Conservation (phyloP, 2,888 invertebrate species). For the Dolichopus griseipennis region DNA sequence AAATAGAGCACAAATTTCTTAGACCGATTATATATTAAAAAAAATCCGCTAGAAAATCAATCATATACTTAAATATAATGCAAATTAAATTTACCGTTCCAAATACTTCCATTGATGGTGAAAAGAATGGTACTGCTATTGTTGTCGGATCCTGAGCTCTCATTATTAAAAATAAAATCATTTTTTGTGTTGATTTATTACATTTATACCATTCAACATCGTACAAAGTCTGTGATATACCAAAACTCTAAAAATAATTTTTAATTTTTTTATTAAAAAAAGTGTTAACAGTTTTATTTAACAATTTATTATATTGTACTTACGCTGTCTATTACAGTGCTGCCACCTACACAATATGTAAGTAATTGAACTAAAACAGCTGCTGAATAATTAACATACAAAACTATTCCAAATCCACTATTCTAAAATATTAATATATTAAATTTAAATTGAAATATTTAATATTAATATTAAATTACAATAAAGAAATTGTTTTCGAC, state of each 20-base stretch:
- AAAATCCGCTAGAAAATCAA: too few species aligned
- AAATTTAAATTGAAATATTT: too few species aligned
- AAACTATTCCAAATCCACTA: constrained; percentile 30
- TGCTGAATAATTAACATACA: constrained; percentile 32
- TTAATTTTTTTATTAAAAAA: too few species aligned
- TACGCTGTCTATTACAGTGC: constrained; percentile 31
- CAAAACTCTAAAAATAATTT: constrained; percentile 29
- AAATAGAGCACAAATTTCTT: too few species aligned
- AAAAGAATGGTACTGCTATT: constrained; percentile 38
- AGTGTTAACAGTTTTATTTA: too few species aligned
- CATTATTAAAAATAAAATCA: constrained; percentile 38
- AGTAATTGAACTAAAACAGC: constrained; percentile 29
- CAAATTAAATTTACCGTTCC: constrained; percentile 32
- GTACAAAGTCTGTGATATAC: constrained; percentile 30
- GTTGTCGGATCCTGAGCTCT: constrained; percentile 34
- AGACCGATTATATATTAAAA: too few species aligned
- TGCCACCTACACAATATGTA: constrained; percentile 34
- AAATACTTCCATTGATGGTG: constrained; percentile 36
- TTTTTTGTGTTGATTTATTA: constrained; percentile 35
- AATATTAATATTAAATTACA: too few species aligned
- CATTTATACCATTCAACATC: constrained; percentile 40
- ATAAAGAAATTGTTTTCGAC: too few species aligned
- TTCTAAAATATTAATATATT: constrained; percentile 23
- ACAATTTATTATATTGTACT: constrained; percentile 17
- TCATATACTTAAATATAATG: too few species aligned